These are phyloP conservation scores for Phanerotoma sp. DNA, from an alignment of 2,888 invertebrate species.

Conservation along the genomic window DNA sequence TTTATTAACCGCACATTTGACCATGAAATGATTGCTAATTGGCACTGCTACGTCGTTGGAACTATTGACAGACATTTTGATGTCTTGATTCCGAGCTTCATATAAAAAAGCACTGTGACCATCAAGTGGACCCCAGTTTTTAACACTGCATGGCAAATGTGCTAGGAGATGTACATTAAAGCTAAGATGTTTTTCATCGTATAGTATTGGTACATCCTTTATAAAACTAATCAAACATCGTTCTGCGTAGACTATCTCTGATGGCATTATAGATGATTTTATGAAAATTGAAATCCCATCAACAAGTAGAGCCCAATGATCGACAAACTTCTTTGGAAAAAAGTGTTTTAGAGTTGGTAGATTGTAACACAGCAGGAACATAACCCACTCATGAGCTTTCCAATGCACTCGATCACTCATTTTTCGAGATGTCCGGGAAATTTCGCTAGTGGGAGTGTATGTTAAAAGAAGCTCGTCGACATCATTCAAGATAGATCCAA, in stretches of 20 bases:
- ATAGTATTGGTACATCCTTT: not conserved
- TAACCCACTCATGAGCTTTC: slow-evolving; percentile 26
- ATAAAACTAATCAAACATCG: no score
- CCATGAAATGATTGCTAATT: slow-evolving; percentile 8
- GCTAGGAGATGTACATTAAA: slow-evolving; percentile 22
- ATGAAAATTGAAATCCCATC: not conserved
- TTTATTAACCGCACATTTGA: not conserved
- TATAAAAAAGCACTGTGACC: no score
- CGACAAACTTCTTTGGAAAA: slow-evolving; percentile 8
- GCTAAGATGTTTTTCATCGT: slow-evolving; percentile 9
- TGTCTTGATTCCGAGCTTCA: slow-evolving; percentile 12
- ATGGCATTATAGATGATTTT: not conserved
- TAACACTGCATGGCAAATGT: slow-evolving; percentile 21
- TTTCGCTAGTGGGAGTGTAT: slow-evolving; percentile 11
- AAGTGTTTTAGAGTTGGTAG: slow-evolving; percentile 8
- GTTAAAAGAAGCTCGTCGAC: slow-evolving; percentile 5
- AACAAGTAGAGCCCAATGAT: slow-evolving; percentile 16
- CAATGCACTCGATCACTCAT: slow-evolving; percentile 18
- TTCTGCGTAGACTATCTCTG: no score
- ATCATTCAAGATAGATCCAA: not conserved
- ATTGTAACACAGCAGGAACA: slow-evolving; percentile 22
- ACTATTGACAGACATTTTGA: slow-evolving; percentile 15
- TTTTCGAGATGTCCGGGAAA: slow-evolving; percentile 23
- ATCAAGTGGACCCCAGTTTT: slow-evolving; percentile 16
- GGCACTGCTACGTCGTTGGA: slow-evolving; percentile 8